Percentiles rank a stretch among this genome's conserved stretches.
Evolutionary conservation across 1,140 invertebrate genomes (phyloP).

Genomic region (Dendrolimus punctatus): DNA sequence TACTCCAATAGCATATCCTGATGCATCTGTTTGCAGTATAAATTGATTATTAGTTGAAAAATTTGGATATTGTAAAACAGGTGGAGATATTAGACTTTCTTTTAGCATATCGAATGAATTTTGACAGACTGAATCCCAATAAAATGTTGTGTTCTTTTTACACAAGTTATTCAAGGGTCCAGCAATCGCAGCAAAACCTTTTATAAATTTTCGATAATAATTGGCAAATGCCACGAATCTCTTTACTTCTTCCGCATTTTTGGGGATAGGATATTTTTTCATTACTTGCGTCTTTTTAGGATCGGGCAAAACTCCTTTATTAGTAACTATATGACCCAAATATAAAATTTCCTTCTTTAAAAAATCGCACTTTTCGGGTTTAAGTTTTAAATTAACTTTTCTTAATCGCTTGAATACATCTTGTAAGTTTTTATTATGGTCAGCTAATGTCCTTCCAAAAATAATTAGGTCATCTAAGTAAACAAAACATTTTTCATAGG

Average conservation of each 20-base stretch:
- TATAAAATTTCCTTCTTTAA: constrained; percentile 45
- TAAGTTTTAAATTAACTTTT: constrained; percentile 48
- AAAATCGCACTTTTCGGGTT: constrained; percentile 45
- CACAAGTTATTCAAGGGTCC: constrained; percentile 9
- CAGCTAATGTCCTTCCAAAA: no score
- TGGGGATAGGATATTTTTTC: constrained; percentile 45
- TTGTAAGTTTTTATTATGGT: constrained; percentile 43
- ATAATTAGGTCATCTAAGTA: constrained; percentile 65
- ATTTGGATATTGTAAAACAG: constrained; percentile 25
- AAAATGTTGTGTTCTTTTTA: constrained; percentile 11
- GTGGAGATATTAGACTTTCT: constrained; percentile 18
- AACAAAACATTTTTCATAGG: constrained; percentile 29
- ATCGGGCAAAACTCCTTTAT: constrained; percentile 52
- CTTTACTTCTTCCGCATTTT: constrained; percentile 43
- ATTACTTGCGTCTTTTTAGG: constrained; percentile 48
- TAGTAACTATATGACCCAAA: constrained; percentile 44
- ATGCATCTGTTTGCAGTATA: constrained; percentile 36
- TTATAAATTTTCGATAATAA: constrained; percentile 42
- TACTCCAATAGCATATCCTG: constrained; percentile 30
- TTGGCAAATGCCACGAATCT: constrained; percentile 58
- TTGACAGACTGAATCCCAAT: constrained; percentile 18
- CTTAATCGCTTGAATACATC: constrained; percentile 42
- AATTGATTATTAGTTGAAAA: constrained; percentile 14
- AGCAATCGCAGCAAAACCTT: constrained; percentile 8
- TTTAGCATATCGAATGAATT: constrained; percentile 36